phyloP scores from a whole-genome alignment of 2,888 invertebrate species.

The Deroplatys truncata region DNA sequence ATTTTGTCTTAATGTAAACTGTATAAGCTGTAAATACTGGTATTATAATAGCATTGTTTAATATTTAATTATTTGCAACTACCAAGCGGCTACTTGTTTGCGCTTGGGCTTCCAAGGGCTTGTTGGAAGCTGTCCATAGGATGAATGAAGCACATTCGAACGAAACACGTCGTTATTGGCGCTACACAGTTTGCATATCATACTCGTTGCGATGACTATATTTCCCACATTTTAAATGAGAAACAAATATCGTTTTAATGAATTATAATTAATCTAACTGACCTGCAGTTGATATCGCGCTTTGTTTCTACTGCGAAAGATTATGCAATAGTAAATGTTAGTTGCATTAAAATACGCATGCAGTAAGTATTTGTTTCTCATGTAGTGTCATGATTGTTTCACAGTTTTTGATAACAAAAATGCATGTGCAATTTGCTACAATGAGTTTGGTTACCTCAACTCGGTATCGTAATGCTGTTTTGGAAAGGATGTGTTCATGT shows the following conservation, averaged over 20 bases:
- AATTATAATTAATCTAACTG: neutral
- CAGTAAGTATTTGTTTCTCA: neutral
- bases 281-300: neutral
- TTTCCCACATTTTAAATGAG: neutral
- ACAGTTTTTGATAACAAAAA: neutral
- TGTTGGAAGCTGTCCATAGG: neutral
- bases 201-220: neutral
- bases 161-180: conserved; percentile 10
- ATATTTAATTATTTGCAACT: neutral
- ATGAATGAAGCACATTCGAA: neutral
- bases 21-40: neutral
- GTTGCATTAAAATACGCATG: neutral
- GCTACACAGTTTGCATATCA: neutral
- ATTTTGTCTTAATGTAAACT: neutral
- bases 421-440: neutral
- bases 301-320: neutral
- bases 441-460: neutral
- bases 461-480: neutral
- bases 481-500: neutral
- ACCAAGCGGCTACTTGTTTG: neutral
- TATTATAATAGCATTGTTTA: neutral
- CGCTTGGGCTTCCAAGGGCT: neutral
- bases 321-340: neutral
- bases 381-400: neutral
- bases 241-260: neutral